Base-by-base conservation (phyloP, 2,113 vertebrate genomes). In the Mastomys natalensis region DNA sequence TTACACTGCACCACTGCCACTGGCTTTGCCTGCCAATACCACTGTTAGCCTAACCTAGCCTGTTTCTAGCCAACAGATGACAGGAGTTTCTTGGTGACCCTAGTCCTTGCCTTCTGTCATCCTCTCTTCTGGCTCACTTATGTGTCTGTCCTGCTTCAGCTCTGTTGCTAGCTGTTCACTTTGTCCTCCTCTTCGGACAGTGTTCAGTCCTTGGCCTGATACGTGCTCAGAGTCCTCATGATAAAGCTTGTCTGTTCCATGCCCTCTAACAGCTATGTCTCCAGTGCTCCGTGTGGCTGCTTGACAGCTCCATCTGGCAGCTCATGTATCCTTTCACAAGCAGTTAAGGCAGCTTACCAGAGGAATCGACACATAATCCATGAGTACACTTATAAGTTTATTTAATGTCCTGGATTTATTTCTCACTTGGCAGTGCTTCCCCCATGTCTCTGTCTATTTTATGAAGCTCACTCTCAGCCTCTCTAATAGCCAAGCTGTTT, bases 141-240 rank as follows among this genome's bases (percentile, higher is more conserved):
- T 34, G 31, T 51, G 51, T 19, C n/a, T 68, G 0, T 17, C 48
- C 40, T 51, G 16, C 40, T 43, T 84, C 6, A 13, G 6, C 37
- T 66, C 62, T 60, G 26, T 53, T 31, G 37, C 26, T 15, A 43
- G 53, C 24, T 48, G 58, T 78, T 53, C 40, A 62, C 76, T 68
- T 62, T 55, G 53, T 53, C 17, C 26, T 1, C 73, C 58, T 43
- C 40, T 89, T 34, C 40, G 40, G 34, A 29, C 82, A 53, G 11
- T 43, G 45, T 72, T 73, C 58, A 4, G 55, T 22, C 78, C 40
- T 19, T 21, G 13, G 80, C 51, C 81, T 4, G 31, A 12, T 0
- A 37, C 45, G 68, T 1, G 31, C 37, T 9, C 40, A 5, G 3
- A 1, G 11, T 40, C n/a, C 40, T 29, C 53, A 2, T 7, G 0